Percentiles rank a stretch among this genome's conserved stretches.
Evolutionary conservation across 2,113 vertebrate species (phyloP).

Genomic region (Crotalus helleri): DNA sequence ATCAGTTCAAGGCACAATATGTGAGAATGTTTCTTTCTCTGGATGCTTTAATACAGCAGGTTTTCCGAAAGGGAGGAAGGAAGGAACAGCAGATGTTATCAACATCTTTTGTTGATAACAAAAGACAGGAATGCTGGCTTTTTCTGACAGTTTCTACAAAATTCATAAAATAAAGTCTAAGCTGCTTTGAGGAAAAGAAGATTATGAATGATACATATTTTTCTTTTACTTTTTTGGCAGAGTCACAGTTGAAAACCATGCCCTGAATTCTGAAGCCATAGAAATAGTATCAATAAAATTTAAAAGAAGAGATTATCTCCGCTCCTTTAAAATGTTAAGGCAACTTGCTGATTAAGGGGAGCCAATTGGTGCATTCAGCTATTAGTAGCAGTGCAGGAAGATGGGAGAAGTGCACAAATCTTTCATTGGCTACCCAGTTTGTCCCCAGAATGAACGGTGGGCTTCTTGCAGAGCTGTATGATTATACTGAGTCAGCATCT

Average conservation of each 20-base stretch:
- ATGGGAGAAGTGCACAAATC: neutral
- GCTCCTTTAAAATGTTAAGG: neutral
- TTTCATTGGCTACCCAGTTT: neutral
- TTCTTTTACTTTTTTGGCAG: constrained; percentile 13
- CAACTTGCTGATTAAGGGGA: neutral
- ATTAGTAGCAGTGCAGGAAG: neutral
- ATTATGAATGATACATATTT: constrained; percentile 41
- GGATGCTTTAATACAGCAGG: constrained; percentile 47
- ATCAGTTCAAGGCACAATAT: neutral
- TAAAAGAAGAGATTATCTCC: constrained; percentile 7
- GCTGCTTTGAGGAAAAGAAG: constrained; percentile 53
- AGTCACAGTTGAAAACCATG: constrained; percentile 35
- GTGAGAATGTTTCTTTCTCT: constrained; percentile 49
- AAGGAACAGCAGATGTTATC: constrained; percentile 38
- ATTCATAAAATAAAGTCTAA: constrained; percentile 48
- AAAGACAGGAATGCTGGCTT: constrained; percentile 52
- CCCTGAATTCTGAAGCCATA: constrained; percentile 9
- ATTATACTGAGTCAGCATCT: too few relatives aligned
- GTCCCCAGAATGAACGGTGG: neutral
- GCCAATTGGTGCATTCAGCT: neutral
- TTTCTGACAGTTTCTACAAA: constrained; percentile 49
- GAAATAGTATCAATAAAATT: constrained; percentile 30
- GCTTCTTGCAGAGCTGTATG: neutral
- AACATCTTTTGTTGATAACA: constrained; percentile 44
- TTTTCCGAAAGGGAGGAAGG: constrained; percentile 41